Conservation (phyloP, 2,888 invertebrate species). For the Melieria picta region DNA sequence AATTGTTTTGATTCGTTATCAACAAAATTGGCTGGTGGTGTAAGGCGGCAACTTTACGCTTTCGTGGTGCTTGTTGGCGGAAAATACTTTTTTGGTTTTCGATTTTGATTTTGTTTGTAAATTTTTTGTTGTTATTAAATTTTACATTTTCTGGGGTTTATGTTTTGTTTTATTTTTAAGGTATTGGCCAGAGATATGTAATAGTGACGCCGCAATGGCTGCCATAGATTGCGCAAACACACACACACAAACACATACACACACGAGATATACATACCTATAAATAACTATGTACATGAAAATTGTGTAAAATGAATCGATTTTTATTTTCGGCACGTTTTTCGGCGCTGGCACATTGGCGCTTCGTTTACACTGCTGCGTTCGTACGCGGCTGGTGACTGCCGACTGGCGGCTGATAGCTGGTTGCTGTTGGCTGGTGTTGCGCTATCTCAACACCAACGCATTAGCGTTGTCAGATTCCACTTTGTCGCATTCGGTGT, state of each 20-base stretch:
- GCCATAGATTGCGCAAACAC: constrained; percentile 1
- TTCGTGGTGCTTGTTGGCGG: too few relatives aligned
- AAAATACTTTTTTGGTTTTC: too few relatives aligned
- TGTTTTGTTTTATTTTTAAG: background rate
- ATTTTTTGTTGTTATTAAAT: too few relatives aligned
- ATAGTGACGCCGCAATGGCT: constrained; percentile 15
- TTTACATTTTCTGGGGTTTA: too few relatives aligned
- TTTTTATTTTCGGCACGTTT: constrained; percentile 10
- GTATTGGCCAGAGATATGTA: constrained; percentile 10
- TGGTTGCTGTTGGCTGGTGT: too few relatives aligned
- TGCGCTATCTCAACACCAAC: too few relatives aligned
- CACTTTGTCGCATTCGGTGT: background rate
- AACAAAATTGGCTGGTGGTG: background rate
- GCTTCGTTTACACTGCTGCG: too few relatives aligned
- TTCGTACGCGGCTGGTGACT: too few relatives aligned
- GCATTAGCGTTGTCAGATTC: too few relatives aligned
- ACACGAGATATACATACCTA: background rate
- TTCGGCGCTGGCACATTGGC: background rate
- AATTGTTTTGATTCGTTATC: constrained; percentile 9
- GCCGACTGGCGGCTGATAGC: too few relatives aligned
- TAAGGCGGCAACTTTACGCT: too few relatives aligned
- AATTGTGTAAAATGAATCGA: constrained; percentile 3
- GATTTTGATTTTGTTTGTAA: too few relatives aligned
- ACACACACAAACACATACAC: constrained; percentile 7
- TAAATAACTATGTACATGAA: background rate